These are phyloP conservation scores for Acronicta alni DNA, from an alignment of 2,888 invertebrate species.

Conservation along the genomic window DNA sequence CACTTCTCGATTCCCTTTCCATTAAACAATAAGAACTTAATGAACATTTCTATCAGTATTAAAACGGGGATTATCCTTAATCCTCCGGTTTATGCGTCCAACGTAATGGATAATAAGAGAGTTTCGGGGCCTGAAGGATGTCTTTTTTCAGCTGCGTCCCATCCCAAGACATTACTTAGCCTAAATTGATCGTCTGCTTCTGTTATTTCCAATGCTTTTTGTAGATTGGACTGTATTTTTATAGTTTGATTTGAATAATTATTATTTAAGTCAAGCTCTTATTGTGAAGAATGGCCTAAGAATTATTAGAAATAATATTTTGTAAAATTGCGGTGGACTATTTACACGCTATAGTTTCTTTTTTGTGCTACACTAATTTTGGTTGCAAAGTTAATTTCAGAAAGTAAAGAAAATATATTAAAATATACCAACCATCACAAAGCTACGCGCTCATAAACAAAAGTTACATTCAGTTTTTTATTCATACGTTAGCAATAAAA, in stretches of 20 bases:
- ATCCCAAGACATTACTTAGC: slow-evolving; percentile 44
- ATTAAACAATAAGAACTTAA: slow-evolving; percentile 31
- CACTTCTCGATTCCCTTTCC: slow-evolving; percentile 19
- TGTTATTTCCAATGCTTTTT: slow-evolving; percentile 34
- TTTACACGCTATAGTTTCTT: too few species aligned
- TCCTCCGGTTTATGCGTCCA: slow-evolving; percentile 41
- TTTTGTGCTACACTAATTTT: too few species aligned
- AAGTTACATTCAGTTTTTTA: slow-evolving; percentile 15
- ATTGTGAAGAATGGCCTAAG: too few species aligned
- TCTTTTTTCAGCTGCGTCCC: slow-evolving; percentile 43
- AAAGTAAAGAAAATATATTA: too few species aligned
- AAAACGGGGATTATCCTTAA: slow-evolving; percentile 33
- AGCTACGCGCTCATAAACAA: too few species aligned
- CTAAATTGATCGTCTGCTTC: slow-evolving; percentile 46
- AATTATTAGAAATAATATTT: too few species aligned
- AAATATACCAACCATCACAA: too few species aligned
- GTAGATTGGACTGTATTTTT: slow-evolving; percentile 25
- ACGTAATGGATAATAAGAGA: slow-evolving; percentile 45
- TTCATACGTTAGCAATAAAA: slow-evolving; percentile 5
- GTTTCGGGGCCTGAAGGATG: slow-evolving; percentile 38
- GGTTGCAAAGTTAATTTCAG: not conserved
- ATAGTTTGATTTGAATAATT: slow-evolving; percentile 15
- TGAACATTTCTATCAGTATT: slow-evolving; percentile 47
- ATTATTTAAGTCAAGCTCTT: too few species aligned
- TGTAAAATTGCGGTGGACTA: too few species aligned